A percentile compares a stretch with the other conserved stretches of the same genome.
phyloP scores from a whole-genome alignment of 2,113 vertebrate genomes.

The Grammomys dolichurus region DNA sequence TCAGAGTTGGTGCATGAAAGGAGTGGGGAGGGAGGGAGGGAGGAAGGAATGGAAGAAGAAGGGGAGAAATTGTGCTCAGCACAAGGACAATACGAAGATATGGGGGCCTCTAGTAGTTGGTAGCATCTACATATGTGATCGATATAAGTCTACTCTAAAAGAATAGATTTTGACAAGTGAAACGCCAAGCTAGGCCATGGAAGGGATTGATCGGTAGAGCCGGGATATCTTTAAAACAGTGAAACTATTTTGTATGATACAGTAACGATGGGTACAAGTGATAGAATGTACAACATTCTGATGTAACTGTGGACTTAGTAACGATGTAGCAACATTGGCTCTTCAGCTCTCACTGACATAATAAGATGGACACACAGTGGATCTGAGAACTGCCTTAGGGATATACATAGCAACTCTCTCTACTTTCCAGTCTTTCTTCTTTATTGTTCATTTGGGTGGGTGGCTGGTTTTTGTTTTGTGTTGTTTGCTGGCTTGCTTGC shows the following conservation, averaged over 20 bases:
- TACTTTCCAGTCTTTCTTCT: neutral
- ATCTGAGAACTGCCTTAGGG: neutral
- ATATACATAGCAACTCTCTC: neutral
- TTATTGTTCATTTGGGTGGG: no score
- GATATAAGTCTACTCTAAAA: neutral
- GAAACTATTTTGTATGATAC: neutral
- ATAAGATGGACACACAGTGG: neutral
- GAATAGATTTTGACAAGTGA: slow-evolving; percentile 17
- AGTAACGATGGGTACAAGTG: neutral
- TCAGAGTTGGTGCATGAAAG: neutral
- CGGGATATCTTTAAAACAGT: neutral
- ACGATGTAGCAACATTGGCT: neutral
- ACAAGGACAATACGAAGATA: neutral
- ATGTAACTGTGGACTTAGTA: neutral
- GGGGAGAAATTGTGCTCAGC: neutral
- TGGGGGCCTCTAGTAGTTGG: slow-evolving; percentile 25
- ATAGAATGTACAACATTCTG: neutral
- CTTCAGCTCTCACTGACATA: neutral
- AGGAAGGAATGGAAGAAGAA: neutral
- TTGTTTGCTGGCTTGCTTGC: neutral
- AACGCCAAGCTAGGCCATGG: neutral
- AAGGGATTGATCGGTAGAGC: neutral
- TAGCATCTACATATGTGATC: neutral
- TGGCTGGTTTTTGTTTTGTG: neutral
- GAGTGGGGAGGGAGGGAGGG: neutral